Percentiles rank a stretch among this genome's conserved stretches.
phyloP scores from a whole-genome alignment of 2,797 vertebrate genomes.

The Phoebastria nigripes region DNA sequence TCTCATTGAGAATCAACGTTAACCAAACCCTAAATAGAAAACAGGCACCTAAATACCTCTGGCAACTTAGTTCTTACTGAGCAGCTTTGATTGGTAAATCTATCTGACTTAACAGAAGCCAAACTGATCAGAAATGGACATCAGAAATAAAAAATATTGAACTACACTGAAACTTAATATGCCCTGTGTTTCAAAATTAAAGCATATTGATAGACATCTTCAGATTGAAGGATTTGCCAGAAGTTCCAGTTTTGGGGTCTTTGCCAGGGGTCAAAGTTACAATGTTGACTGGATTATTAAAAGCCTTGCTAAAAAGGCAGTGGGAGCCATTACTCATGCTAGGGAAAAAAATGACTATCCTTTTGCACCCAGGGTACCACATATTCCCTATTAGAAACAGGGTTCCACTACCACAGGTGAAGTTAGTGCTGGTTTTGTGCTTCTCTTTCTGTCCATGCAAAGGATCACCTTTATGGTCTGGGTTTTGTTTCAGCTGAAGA shows the following conservation, averaged over 20 bases:
- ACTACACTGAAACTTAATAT: neutral
- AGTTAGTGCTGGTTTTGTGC: neutral
- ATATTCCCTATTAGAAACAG: neutral
- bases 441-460: neutral
- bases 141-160: neutral
- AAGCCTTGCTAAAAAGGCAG: neutral
- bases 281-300: neutral
- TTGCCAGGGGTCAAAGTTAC: neutral
- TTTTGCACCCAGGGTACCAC: neutral
- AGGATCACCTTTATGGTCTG: rapidly evolving
- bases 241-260: neutral
- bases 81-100: neutral
- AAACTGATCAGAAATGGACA: neutral
- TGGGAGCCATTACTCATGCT: neutral
- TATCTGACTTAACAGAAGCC: neutral
- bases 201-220: neutral
- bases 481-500: neutral
- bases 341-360: neutral
- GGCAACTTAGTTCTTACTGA: neutral
- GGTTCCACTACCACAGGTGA: neutral
- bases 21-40: neutral
- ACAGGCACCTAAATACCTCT: neutral
- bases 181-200: neutral
- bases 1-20: neutral
- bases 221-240: neutral